Conservation (phyloP, 2,888 invertebrate species). For the Slavum lentiscoides region DNA sequence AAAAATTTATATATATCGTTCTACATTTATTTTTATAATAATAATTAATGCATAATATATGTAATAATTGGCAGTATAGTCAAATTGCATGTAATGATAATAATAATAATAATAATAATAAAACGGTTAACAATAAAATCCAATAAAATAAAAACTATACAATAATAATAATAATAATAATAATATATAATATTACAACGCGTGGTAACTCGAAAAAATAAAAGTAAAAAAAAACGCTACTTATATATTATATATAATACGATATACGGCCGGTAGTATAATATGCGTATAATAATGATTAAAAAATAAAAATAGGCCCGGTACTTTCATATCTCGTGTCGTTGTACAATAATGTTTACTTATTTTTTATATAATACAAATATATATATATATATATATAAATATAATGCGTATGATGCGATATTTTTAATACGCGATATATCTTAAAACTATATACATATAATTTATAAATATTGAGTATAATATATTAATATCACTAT, state of each 20-base stretch:
- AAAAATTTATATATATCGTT: too few relatives aligned
- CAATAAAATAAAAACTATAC: conserved; percentile 35
- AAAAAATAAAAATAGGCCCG: not conserved
- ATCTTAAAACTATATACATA: not conserved
- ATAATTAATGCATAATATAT: not conserved
- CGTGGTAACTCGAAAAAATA: conserved; percentile 31
- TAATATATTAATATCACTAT: not conserved
- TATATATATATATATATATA: not conserved
- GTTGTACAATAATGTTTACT: too few relatives aligned
- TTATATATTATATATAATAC: not conserved
- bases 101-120: too few relatives aligned
- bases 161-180: conserved; percentile 35
- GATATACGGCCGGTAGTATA: not conserved
- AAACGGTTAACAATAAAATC: conserved; percentile 8
- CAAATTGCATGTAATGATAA: too few relatives aligned
- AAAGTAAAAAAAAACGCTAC: not conserved
- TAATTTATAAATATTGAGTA: not conserved
- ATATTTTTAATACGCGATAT: conserved; percentile 10
- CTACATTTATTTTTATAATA: not conserved
- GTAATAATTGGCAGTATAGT: too few relatives aligned
- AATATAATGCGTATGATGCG: too few relatives aligned
- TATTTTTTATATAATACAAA: not conserved
- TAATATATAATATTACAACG: conserved; percentile 17
- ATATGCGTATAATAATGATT: not conserved
- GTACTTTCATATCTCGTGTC: not conserved